Evolutionary conservation across 1,140 invertebrate genomes (phyloP).

Genomic region (Dryas iulia): DNA sequence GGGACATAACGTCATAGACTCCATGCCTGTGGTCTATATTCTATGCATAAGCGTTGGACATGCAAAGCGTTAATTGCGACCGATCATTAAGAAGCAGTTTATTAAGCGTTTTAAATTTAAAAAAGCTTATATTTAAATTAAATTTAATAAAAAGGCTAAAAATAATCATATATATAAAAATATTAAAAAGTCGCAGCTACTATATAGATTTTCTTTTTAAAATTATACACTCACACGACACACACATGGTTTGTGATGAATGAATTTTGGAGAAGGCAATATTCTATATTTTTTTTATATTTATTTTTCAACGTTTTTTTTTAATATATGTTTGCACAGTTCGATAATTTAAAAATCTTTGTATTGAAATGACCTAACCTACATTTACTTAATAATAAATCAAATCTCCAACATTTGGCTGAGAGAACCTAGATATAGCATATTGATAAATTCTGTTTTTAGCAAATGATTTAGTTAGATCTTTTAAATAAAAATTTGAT

Average conservation of each 20-base stretch:
- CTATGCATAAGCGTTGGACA: slow-evolving; percentile 34
- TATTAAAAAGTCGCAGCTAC: not conserved
- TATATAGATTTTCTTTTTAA: not conserved
- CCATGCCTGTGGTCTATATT: slow-evolving; percentile 40
- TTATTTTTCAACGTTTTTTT: too few relatives aligned
- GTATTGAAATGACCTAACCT: too few relatives aligned
- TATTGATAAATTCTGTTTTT: too few relatives aligned
- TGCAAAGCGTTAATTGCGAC: slow-evolving; percentile 22
- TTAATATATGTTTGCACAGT: too few relatives aligned
- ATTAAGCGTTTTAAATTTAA: not conserved
- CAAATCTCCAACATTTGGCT: too few relatives aligned
- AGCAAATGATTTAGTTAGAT: too few relatives aligned
- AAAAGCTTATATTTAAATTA: not conserved
- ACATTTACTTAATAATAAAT: too few relatives aligned
- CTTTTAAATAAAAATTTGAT: too few relatives aligned
- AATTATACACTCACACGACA: slow-evolving; percentile 13
- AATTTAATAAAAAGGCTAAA: not conserved
- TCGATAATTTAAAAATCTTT: too few relatives aligned
- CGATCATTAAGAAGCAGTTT: slow-evolving; percentile 13
- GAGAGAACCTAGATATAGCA: too few relatives aligned
- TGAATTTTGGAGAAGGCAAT: slow-evolving; percentile 23
- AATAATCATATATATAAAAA: not conserved
- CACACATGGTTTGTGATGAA: slow-evolving; percentile 16
- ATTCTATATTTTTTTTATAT: not conserved
- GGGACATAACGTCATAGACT: slow-evolving; percentile 69